A percentile compares a stretch with the other conserved stretches of the same genome.
phyloP scores from a whole-genome alignment of 1,140 invertebrate species.

The Neodiprion fabricii region DNA sequence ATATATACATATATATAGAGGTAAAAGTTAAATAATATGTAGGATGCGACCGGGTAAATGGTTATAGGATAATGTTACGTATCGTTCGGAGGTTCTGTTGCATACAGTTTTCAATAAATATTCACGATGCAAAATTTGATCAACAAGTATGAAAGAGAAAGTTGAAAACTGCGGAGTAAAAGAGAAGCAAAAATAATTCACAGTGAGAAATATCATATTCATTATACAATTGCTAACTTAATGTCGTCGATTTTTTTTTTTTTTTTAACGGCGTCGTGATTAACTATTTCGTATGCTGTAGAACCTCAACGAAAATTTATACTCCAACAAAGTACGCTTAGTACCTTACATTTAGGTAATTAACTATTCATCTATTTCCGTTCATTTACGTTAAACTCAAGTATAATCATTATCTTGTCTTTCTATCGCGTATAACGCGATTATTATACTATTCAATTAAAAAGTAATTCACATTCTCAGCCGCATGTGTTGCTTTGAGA shows the following conservation, averaged over 20 bases:
- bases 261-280: neutral
- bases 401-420: neutral
- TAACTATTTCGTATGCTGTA: neutral
- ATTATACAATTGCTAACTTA: too few relatives aligned
- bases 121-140: constrained; percentile 1
- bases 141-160: neutral
- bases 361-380: neutral
- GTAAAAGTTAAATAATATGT: neutral
- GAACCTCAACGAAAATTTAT: constrained; percentile 3
- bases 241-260: neutral
- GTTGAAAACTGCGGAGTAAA: neutral
- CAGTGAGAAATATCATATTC: too few relatives aligned
- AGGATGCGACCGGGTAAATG: constrained; percentile 1
- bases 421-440: neutral
- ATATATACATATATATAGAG: too few relatives aligned
- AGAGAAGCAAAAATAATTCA: too few relatives aligned
- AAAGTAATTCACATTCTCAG: too few relatives aligned
- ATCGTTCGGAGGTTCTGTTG: constrained; percentile 4
- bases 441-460: too few relatives aligned
- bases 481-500: too few relatives aligned
- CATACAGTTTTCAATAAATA: neutral
- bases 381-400: neutral
- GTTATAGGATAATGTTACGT: constrained; percentile 1
- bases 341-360: neutral
- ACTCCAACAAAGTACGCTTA: constrained; percentile 1